Evolutionary conservation across 2,113 vertebrate genomes (phyloP).

Genomic region (Brienomyrus brachyistius): DNA sequence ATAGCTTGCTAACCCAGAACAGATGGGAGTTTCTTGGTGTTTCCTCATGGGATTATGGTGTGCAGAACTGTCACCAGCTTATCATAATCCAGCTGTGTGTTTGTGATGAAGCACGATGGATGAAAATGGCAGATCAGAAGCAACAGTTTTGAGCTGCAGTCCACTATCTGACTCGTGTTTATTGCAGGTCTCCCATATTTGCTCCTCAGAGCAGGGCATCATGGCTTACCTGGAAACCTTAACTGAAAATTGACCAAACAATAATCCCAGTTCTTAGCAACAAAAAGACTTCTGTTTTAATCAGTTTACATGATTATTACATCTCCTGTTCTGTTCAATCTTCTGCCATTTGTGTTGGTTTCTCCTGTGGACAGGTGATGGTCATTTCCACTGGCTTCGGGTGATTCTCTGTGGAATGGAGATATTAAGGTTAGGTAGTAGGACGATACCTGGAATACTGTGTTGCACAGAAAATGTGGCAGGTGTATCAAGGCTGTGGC

Average conservation of each 20-base stretch:
- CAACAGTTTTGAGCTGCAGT: neutral
- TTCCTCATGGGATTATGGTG: neutral
- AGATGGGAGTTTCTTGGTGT: neutral
- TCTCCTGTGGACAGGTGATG: conserved; percentile 38
- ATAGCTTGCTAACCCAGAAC: neutral
- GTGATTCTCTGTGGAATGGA: conserved; percentile 29
- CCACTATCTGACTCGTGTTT: neutral
- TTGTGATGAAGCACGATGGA: neutral
- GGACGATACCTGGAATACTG: neutral
- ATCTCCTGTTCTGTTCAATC: neutral
- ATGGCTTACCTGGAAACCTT: neutral
- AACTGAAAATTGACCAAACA: neutral
- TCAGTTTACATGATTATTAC: neutral
- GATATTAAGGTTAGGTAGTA: neutral
- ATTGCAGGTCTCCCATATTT: neutral
- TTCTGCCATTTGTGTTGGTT: conserved; percentile 22
- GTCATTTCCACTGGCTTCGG: conserved; percentile 44
- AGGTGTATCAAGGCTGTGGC: neutral
- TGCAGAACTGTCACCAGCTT: neutral
- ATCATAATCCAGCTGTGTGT: neutral
- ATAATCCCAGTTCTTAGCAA: neutral
- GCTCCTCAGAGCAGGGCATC: neutral
- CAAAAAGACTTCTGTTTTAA: neutral
- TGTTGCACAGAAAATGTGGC: neutral
- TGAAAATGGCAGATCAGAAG: neutral